A percentile compares a stretch with the other conserved stretches of the same genome.
These are phyloP conservation scores for Julus scandinavius DNA, from an alignment of 2,888 invertebrate species.

Conservation along the genomic window DNA sequence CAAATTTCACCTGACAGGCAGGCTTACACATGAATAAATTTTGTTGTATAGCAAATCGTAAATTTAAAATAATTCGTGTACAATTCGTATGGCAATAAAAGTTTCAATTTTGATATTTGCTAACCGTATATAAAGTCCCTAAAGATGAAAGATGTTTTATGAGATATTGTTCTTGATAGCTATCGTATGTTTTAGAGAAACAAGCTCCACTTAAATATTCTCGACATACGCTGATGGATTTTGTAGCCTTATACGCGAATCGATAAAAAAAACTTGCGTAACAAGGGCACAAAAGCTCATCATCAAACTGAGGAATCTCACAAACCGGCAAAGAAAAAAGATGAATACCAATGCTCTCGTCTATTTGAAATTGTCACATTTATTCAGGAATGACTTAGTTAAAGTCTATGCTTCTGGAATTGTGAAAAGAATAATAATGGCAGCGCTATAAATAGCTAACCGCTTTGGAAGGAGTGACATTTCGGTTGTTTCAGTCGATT, in stretches of 20 bases:
- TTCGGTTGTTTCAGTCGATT: conserved; percentile 5
- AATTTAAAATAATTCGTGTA: too few relatives aligned
- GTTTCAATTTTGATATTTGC: not conserved
- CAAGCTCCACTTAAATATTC: not conserved
- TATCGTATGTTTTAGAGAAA: not conserved
- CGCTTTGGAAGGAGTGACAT: not conserved
- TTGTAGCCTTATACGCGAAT: conserved; percentile 3
- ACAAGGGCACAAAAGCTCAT: conserved; percentile 19
- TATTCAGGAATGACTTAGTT: conserved; percentile 32
- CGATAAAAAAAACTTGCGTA: conserved; percentile 1
- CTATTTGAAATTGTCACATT: conserved; percentile 32
- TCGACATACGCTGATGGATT: conserved; percentile 1
- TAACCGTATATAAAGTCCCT: not conserved
- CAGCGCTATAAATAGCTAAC: conserved; percentile 34
- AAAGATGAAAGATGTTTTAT: not conserved
- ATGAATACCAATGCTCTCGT: conserved; percentile 5
- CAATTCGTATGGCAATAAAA: not conserved
- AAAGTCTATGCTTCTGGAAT: not conserved
- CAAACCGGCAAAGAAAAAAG: not conserved
- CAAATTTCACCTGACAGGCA: too few relatives aligned
- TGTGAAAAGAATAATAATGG: conserved; percentile 29
- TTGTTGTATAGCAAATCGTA: too few relatives aligned
- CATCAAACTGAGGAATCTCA: conserved; percentile 5
- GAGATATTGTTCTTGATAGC: too few relatives aligned
- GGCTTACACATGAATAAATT: too few relatives aligned